Base-by-base conservation (phyloP, 2,113 vertebrate genomes). In the Climacteris rufus region DNA sequence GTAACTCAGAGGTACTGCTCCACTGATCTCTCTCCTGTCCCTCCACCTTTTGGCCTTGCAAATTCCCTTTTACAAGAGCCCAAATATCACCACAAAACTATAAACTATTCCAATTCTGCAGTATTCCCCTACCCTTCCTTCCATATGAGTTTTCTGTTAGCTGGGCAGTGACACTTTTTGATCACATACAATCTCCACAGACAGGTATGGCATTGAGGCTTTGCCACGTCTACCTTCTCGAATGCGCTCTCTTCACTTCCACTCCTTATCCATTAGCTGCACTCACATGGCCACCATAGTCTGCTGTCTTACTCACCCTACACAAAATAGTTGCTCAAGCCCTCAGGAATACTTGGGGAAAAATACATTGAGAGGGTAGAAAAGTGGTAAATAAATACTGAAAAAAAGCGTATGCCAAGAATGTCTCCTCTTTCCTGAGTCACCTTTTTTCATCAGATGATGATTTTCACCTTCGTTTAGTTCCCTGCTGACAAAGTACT, bases 341-440 rank as follows among this genome's bases (percentile, higher is more conserved):
- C 4, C 0, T 60, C 24, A 74, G 11, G 30, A 53, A 37, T 18
- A 33, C 3, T 15, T 33, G 11, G 7, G 2, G 14, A 1, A 30
- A 45, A 68, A 30, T 53, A 68, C 0, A 0, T 44, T 22, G 25
- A 50, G 11, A 15, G 6, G 11, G 15, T 37, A 60, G 49, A 44
- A 80, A 83, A 85, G 83, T 19, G 14, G 18, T 50, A 68, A n/a
- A 8, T 42, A 68, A 57, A 45, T 69, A 13, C 54, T 57, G 49
- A 3, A 49, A 64, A 66, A 35, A 47, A 2, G 37, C 17, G 7
- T 66, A 33, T 7, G n/a, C 31, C 0, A 1, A 60, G 60, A 84
- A 74, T 11, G 7, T 31, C 10, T 30, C n/a, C 59, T 56, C 31
- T 57, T 70, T 49, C 16, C 75, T 45, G 28, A 57, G 31, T 53